These are phyloP conservation scores for Thymelicus lineola DNA, from an alignment of 2,888 invertebrate species.

Conservation along the genomic window DNA sequence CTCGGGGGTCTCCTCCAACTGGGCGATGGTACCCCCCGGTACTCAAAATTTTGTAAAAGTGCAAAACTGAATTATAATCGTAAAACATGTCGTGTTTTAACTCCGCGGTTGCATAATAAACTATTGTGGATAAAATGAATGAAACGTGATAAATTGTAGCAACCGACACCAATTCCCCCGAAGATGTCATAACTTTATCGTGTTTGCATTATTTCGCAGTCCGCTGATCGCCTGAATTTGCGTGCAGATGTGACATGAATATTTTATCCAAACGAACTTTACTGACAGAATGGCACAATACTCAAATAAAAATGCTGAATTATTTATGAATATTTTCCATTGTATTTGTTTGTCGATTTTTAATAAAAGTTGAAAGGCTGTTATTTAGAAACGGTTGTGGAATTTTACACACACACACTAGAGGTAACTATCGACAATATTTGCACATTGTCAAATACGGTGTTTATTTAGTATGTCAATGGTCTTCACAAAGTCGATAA, in stretches of 20 bases:
- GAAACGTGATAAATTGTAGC: conserved; percentile 52
- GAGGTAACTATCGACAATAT: no score
- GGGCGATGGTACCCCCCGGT: no score
- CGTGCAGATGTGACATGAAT: conserved; percentile 77
- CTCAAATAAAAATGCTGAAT: conserved; percentile 36
- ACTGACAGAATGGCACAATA: conserved; percentile 59
- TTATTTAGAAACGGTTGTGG: background rate
- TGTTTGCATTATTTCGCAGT: conserved; percentile 79
- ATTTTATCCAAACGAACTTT: conserved; percentile 67
- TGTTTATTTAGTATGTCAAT: no score
- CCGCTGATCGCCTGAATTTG: conserved; percentile 73
- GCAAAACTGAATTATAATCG: background rate
- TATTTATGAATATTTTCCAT: conserved; percentile 27
- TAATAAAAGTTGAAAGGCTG: conserved; percentile 8
- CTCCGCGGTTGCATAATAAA: conserved; percentile 24
- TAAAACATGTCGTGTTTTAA: conserved; percentile 13
- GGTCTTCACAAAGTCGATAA: no score
- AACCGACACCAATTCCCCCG: conserved; percentile 61
- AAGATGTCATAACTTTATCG: conserved; percentile 78
- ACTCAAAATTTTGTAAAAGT: background rate
- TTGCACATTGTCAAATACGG: no score
- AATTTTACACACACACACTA: background rate
- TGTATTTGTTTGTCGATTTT: conserved; percentile 21
- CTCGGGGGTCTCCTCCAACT: no score
- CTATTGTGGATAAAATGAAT: conserved; percentile 41